A percentile compares a stretch with the other conserved stretches of the same genome.
Evolutionary conservation across 2,888 invertebrate genomes (phyloP).

Genomic region (Limnephilus marmoratus): DNA sequence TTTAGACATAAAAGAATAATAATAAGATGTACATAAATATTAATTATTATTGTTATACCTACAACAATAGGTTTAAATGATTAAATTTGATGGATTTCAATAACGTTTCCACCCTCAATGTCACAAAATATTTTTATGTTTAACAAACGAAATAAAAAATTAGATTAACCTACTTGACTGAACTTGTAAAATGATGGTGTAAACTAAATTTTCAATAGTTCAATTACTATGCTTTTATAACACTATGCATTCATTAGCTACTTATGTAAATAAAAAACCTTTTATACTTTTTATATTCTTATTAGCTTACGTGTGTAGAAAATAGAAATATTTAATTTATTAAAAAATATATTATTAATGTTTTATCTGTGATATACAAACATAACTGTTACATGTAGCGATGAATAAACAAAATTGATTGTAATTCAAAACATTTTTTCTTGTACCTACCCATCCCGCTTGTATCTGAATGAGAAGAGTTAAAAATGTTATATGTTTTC

Average conservation of each 20-base stretch:
- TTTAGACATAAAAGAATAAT: background rate
- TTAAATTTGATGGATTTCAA: background rate
- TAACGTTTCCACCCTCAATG: background rate
- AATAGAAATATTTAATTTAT: constrained; percentile 32
- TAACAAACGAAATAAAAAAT: background rate
- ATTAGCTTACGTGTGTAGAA: constrained; percentile 44
- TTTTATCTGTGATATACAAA: constrained; percentile 65
- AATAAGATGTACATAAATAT: background rate
- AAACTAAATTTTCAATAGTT: background rate
- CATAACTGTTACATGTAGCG: constrained; percentile 59
- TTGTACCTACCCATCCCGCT: constrained; percentile 6
- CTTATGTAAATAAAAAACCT: constrained; percentile 36
- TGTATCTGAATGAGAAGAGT: background rate
- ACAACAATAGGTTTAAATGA: background rate
- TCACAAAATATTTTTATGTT: background rate
- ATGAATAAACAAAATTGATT: constrained; percentile 60
- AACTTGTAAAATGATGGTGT: background rate
- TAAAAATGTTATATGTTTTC: background rate
- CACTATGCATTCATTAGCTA: background rate
- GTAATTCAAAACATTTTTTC: constrained; percentile 55
- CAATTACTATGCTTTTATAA: background rate
- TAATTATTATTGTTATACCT: background rate
- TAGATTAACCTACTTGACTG: background rate
- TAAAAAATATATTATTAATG: constrained; percentile 48
- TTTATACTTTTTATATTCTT: constrained; percentile 41